Base-by-base conservation (phyloP, 35 echinoderm and acorn worm genomes). In the Hemicentrotus pulcherrimus region DNA sequence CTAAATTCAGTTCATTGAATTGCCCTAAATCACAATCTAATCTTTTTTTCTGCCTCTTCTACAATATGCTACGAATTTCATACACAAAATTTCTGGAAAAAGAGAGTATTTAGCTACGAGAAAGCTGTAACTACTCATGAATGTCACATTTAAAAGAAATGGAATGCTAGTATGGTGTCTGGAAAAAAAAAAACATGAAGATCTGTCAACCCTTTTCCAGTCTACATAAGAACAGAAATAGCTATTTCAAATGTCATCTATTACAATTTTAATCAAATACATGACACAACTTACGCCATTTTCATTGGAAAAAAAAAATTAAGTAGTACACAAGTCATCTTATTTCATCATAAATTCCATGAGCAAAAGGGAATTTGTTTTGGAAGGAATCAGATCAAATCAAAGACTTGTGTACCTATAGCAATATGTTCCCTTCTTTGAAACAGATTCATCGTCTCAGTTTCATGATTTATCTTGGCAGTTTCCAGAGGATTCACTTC, bases 51-150 rank as follows among this genome's bases (percentile, higher is more conserved):
- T 47, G 32, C 33, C 88, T 45, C 88, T 16, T 78, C 88, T 90
- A 90, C 46, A 33, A 13, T 24, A 32, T 45, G 46, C 88, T 90
- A 90, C 46, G 31, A 90, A 18, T 90, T 41, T 33, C 32, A 90
- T 45, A 90, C 32, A 90, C 32, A 33, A 47, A 24, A 89, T 18
- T 24, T 90, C 88, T 90, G 88, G 88, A 90, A 90, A 90, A 32
- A 41, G 22, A 45, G 15, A 45, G 88, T 35, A 47, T 45, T 15
- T 24, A 90, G 88, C 88, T 90, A 90, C 88, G 24, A 90, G 88
- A 90, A 78, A n/a, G 28, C 88, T 90, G 46, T 22, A 90, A 6
- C 88, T 90, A 90, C 88, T 90, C 88, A 33, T 90, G 88, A 90
- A 90, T 90, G 88, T 90, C 88, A 90, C 46, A 47, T 90, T 47